Conservation (phyloP, 2,797 vertebrate species). For the Orestias chungarensis region DNA sequence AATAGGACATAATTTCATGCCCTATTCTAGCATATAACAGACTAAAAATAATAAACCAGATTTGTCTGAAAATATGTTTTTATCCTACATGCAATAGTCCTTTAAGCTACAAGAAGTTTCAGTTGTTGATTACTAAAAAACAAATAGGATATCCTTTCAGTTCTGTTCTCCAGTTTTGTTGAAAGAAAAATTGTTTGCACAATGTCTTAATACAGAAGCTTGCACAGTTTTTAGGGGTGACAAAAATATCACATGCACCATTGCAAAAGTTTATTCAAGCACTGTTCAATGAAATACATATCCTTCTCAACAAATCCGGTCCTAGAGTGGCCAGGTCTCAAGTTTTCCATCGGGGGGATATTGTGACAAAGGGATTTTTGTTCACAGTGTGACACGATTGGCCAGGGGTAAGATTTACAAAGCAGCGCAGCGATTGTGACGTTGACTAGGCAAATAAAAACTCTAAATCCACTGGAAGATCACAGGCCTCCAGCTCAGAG, state of each 20-base stretch:
- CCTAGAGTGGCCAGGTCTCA: constrained; percentile 55
- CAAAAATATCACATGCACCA: constrained; percentile 45
- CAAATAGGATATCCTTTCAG: background rate
- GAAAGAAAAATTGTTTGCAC: background rate
- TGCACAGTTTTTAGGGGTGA: constrained; percentile 18
- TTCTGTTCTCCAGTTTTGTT: background rate
- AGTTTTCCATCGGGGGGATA: constrained; percentile 60
- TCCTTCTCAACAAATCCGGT: constrained; percentile 70
- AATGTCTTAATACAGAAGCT: constrained; percentile 17
- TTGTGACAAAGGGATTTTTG: constrained; percentile 80
- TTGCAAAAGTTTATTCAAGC: constrained; percentile 56
- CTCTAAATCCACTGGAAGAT: constrained; percentile 42
- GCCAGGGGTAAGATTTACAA: constrained; percentile 56
- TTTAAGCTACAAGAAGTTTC: background rate
- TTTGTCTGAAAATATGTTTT: background rate
- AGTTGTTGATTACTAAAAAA: constrained; percentile 1
- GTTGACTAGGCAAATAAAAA: constrained; percentile 70
- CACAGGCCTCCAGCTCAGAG: constrained; percentile 47
- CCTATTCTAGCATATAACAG: background rate
- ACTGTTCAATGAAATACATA: constrained; percentile 52
- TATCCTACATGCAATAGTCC: background rate
- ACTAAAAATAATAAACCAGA: background rate
- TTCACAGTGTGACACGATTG: constrained; percentile 71
- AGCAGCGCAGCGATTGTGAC: constrained; percentile 27
- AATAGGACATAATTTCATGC: background rate